Conservation (phyloP, 2,888 invertebrate genomes). For the Pristionchus japonicus region DNA sequence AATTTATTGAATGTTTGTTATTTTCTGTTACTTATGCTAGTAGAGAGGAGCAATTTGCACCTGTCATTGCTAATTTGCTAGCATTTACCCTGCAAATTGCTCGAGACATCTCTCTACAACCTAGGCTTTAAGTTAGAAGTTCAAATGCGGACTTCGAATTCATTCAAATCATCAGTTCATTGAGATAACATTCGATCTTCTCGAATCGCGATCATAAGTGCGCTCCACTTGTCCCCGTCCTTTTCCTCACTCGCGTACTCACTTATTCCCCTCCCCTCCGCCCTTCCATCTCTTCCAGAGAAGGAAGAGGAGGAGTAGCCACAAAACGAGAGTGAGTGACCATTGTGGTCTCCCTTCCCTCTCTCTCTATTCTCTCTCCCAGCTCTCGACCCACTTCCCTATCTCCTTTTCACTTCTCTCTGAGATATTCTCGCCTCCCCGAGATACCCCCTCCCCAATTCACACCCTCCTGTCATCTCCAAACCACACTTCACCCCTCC, state of each 20-base stretch:
- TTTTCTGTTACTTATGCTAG: too few species aligned
- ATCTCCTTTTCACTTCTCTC: background rate
- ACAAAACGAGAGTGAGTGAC: conserved; percentile 40
- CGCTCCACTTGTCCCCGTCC: background rate
- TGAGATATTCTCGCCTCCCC: background rate
- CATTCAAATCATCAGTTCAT: background rate
- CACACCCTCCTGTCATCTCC: background rate
- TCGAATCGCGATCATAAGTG: background rate
- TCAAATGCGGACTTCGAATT: too few species aligned
- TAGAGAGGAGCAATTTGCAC: too few species aligned
- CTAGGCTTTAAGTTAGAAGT: too few species aligned
- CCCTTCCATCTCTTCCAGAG: background rate
- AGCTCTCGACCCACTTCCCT: conserved; percentile 38
- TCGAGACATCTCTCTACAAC: too few species aligned
- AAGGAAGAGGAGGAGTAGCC: background rate
- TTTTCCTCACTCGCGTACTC: background rate
- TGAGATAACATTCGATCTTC: background rate
- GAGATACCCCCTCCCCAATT: background rate
- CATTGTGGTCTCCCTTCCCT: conserved; percentile 20
- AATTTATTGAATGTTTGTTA: too few species aligned
- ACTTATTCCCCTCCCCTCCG: background rate
- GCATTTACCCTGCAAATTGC: too few species aligned
- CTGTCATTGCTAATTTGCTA: too few species aligned
- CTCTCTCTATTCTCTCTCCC: background rate
- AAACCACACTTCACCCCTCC: background rate